Evolutionary conservation across 2,888 invertebrate species (phyloP).

Genomic region (Synergus itoensis): DNA sequence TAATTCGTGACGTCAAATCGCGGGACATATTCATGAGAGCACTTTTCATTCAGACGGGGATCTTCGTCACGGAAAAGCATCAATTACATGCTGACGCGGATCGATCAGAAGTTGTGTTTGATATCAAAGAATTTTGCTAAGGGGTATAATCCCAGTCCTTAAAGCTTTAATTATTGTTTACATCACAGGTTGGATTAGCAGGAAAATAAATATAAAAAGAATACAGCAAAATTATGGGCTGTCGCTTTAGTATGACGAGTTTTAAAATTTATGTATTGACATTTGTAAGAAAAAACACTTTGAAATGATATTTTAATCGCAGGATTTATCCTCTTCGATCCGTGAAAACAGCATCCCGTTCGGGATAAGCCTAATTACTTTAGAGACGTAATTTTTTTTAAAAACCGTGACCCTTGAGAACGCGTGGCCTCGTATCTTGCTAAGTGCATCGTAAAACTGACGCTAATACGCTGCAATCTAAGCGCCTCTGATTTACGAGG

Average conservation of each 20-base stretch:
- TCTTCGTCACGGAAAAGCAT: slow-evolving; percentile 4
- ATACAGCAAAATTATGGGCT: background rate
- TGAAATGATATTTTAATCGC: background rate
- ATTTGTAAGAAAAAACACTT: background rate
- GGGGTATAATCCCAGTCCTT: slow-evolving; percentile 10
- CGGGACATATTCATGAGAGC: background rate
- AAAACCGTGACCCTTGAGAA: slow-evolving; percentile 55
- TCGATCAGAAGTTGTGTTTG: slow-evolving; percentile 16
- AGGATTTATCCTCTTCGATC: background rate
- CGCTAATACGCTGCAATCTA: slow-evolving; percentile 74
- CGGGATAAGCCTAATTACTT: slow-evolving; percentile 16
- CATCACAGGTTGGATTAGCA: background rate
- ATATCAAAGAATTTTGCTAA: slow-evolving; percentile 47
- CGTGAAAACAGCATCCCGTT: background rate
- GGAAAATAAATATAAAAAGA: slow-evolving; percentile 1
- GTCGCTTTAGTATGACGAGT: background rate
- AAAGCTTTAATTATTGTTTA: slow-evolving; percentile 12
- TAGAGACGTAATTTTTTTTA: slow-evolving; percentile 48
- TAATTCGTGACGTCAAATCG: background rate
- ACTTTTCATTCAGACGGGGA: slow-evolving; percentile 12
- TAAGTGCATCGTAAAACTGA: slow-evolving; percentile 72
- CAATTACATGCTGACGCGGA: slow-evolving; percentile 5
- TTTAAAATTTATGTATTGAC: background rate
- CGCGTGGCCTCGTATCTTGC: slow-evolving; percentile 60
- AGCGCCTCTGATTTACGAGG: slow-evolving; percentile 73